Percentiles rank a stretch among this genome's conserved stretches.
These are phyloP conservation scores for Vespertilio murinus DNA, from an alignment of 2,797 vertebrate species.

Conservation along the genomic window DNA sequence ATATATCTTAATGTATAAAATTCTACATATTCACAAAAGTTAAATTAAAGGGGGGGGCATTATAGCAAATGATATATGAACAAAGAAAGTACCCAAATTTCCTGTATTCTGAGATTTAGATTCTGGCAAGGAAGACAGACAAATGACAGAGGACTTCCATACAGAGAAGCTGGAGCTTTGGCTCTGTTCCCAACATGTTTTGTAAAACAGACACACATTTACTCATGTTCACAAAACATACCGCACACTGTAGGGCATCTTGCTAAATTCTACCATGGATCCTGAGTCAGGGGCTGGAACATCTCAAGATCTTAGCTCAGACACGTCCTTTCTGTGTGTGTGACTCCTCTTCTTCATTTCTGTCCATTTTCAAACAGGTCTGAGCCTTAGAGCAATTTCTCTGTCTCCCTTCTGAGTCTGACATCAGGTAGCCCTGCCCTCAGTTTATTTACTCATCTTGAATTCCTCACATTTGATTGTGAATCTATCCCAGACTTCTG, in stretches of 20 bases:
- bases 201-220: not conserved
- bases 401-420: not conserved
- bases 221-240: slow-evolving; percentile 5
- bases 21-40: slow-evolving; percentile 8
- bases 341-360: not conserved
- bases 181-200: not conserved
- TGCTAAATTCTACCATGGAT: not conserved
- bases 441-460: not conserved
- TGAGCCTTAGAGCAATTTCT: not conserved
- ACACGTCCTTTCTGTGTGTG: not conserved
- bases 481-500: not conserved
- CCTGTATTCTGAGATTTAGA: not conserved
- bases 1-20: not conserved
- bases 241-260: not conserved
- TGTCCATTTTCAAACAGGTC: not conserved
- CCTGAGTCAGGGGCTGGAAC: not conserved
- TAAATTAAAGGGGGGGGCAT: not conserved
- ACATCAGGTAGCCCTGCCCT: not conserved
- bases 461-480: not conserved
- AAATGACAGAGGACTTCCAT: not conserved
- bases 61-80: not conserved
- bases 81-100: not conserved
- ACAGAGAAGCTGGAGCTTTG: not conserved
- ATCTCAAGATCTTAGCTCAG: not conserved
- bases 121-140: not conserved